These are phyloP conservation scores for Luffia ferchaultella DNA, from an alignment of 2,888 invertebrate species.

Conservation along the genomic window DNA sequence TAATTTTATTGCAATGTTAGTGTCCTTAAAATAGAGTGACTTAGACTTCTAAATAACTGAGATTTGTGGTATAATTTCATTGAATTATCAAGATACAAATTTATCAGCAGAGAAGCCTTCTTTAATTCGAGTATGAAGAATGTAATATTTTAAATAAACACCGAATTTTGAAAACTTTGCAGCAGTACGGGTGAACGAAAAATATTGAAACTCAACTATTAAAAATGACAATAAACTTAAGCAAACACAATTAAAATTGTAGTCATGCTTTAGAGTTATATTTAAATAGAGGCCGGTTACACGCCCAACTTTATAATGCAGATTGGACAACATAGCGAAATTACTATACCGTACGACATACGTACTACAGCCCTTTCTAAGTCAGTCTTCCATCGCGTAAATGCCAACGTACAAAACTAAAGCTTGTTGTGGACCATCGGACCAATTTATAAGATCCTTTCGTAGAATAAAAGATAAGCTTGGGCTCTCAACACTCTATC, in stretches of 20 bases:
- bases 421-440: not conserved
- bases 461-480: constrained; percentile 96
- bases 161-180: no score
- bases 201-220: no score
- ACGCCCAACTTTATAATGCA: constrained; percentile 15
- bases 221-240: no score
- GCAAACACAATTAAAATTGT: no score
- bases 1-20: not conserved
- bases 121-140: no score
- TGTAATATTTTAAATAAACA: no score
- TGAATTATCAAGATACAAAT: not conserved
- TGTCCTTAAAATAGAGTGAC: not conserved
- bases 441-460: constrained; percentile 78
- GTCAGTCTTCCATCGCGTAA: constrained; percentile 3
- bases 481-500: constrained; percentile 83
- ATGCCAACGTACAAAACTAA: not conserved
- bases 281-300: no score
- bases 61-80: constrained; percentile 2
- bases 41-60: not conserved
- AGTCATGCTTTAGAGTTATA: no score
- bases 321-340: not conserved
- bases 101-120: constrained; percentile 20
- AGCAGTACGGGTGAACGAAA: no score
- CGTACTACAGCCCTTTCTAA: constrained; percentile 5
- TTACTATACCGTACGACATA: constrained; percentile 2